Evolutionary conservation across 37 sponge, comb jelly and placozoan genomes (phyloP).

Genomic region (Hexactinellida sp.): DNA sequence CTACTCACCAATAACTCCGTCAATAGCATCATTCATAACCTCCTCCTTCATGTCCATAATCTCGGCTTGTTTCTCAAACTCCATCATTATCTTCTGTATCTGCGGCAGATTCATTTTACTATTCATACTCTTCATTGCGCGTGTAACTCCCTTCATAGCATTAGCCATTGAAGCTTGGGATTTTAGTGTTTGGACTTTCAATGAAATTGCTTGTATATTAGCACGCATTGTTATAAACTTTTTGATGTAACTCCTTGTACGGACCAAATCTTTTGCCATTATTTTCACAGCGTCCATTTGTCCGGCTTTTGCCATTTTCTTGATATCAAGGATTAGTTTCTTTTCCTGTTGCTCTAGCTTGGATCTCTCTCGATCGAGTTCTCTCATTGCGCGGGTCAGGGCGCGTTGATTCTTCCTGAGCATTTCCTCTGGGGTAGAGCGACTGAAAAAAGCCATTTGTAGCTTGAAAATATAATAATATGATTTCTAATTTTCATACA

Average conservation of each 20-base stretch:
- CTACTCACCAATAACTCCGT: conserved; percentile 82
- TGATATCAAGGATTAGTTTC: conserved; percentile 84
- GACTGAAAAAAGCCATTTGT: conserved; percentile 28
- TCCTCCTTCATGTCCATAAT: conserved; percentile 99
- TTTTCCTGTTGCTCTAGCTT: conserved; percentile 86
- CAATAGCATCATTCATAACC: conserved; percentile 88
- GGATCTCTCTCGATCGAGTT: conserved; percentile 67
- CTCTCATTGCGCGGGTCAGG: conserved; percentile 61
- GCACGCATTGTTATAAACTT: conserved; percentile 95
- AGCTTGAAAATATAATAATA: neutral
- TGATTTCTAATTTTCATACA: neutral
- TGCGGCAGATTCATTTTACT: conserved; percentile 74
- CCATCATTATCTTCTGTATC: conserved; percentile 99
- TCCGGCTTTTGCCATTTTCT: conserved; percentile 95
- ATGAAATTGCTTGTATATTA: conserved; percentile 84
- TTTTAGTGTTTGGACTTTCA: conserved; percentile 82
- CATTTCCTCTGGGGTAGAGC: conserved; percentile 73
- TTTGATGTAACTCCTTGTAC: conserved; percentile 79
- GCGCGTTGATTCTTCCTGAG: conserved; percentile 91
- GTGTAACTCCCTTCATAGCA: conserved; percentile 94
- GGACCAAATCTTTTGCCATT: conserved; percentile 84
- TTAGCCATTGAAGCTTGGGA: conserved; percentile 94
- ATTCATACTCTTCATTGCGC: conserved; percentile 78
- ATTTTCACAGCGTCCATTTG: conserved; percentile 88
- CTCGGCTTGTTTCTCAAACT: conserved; percentile 91